A percentile compares a stretch with the other conserved stretches of the same genome.
phyloP scores from a whole-genome alignment of 2,888 invertebrate genomes.

The Hesperia comma region DNA sequence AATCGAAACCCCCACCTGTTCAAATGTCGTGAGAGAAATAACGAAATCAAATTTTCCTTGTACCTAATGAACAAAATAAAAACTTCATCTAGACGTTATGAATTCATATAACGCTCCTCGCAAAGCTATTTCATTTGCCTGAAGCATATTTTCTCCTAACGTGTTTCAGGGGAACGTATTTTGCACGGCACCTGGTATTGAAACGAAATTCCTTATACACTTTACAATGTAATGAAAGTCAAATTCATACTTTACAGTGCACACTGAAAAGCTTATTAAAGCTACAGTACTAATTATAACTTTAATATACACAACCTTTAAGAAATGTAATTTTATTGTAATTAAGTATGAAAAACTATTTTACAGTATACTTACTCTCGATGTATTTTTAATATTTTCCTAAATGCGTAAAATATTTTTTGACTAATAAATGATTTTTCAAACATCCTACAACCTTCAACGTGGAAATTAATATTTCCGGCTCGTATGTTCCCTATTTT shows the following conservation, averaged over 20 bases:
- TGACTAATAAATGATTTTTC: too few species aligned
- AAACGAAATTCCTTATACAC: too few species aligned
- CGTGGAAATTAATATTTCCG: slow-evolving; percentile 4
- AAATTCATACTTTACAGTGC: too few species aligned
- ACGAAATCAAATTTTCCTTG: slow-evolving; percentile 56
- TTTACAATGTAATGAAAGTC: too few species aligned
- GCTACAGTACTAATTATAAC: too few species aligned
- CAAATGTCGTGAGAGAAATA: slow-evolving; percentile 51
- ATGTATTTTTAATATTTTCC: too few species aligned
- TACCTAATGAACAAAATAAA: slow-evolving; percentile 67
- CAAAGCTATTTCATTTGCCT: slow-evolving; percentile 59
- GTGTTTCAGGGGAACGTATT: slow-evolving; percentile 46
- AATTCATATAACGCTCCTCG: slow-evolving; percentile 69
- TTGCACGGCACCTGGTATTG: background rate
- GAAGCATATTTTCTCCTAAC: slow-evolving; percentile 58
- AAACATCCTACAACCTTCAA: background rate
- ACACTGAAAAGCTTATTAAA: too few species aligned
- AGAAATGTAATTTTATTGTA: too few species aligned
- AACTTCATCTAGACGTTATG: slow-evolving; percentile 68
- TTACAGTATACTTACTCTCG: too few species aligned
- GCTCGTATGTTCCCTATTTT: slow-evolving; percentile 51
- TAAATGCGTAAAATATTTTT: too few species aligned
- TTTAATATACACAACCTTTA: too few species aligned
- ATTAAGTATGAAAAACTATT: too few species aligned
- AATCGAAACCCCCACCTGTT: slow-evolving; percentile 39